phyloP scores from a whole-genome alignment of 2,113 vertebrate species.

The human region DNA sequence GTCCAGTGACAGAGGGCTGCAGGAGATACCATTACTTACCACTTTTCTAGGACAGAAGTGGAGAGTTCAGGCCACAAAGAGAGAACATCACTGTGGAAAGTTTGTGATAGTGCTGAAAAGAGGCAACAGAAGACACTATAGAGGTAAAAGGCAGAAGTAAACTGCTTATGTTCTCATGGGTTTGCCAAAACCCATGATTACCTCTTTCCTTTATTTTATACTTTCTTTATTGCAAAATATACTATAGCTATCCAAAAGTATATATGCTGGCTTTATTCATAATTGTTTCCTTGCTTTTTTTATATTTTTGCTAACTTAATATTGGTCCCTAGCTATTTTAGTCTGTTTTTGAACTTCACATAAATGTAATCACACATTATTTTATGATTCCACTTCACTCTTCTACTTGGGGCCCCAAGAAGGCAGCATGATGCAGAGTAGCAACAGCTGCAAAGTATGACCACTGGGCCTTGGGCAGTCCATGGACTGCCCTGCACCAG shows the following conservation, averaged over 20 bases:
- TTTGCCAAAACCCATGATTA: not conserved
- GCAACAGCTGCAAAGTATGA: not conserved
- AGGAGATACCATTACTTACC: not conserved
- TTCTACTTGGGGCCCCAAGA: not conserved
- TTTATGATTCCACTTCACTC: not conserved
- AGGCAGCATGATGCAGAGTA: not conserved
- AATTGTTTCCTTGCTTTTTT: constrained; percentile 27
- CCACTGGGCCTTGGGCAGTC: fast-evolving
- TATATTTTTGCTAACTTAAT: not conserved
- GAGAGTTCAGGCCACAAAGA: not conserved
- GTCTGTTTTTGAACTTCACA: not conserved
- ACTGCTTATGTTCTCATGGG: not conserved
- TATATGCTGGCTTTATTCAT: not conserved
- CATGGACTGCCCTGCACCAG: not conserved
- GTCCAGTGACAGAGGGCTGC: not conserved
- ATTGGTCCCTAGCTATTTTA: not conserved
- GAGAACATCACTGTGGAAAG: not conserved
- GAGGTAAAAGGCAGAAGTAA: not conserved
- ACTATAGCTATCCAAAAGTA: not conserved
- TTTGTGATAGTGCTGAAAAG: not conserved
- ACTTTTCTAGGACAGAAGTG: not conserved
- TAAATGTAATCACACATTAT: not conserved
- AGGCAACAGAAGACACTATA: not conserved
- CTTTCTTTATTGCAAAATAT: not conserved
- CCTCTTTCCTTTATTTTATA: not conserved